These are phyloP conservation scores for Thymelicus lineola DNA, from an alignment of 2,888 invertebrate genomes.

Conservation along the genomic window DNA sequence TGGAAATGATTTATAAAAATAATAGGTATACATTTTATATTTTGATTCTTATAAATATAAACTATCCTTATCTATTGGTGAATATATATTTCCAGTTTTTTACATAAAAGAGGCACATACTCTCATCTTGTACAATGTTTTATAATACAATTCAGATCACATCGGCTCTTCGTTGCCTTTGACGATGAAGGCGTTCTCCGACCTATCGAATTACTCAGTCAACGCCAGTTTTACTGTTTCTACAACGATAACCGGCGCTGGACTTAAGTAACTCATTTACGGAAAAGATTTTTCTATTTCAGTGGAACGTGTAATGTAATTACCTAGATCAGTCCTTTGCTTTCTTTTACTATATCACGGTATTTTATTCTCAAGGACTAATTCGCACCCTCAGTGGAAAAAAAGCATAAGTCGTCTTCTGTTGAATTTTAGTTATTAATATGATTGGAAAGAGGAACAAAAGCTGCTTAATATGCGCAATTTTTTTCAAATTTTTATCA, in stretches of 20 bases:
- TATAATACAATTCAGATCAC: not conserved
- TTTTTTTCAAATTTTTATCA: no score
- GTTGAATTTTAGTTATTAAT: no score
- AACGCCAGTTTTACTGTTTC: not conserved
- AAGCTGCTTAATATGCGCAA: no score
- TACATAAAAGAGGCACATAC: not conserved
- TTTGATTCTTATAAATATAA: no score
- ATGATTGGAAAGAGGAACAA: no score
- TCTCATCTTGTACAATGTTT: not conserved
- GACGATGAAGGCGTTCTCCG: constrained; percentile 6
- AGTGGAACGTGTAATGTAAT: not conserved
- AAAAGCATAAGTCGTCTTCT: no score
- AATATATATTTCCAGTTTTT: not conserved
- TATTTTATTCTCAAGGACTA: no score
- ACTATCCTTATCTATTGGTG: no score
- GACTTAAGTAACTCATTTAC: not conserved
- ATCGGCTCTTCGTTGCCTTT: not conserved
- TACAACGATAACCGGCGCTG: not conserved
- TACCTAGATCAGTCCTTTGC: not conserved
- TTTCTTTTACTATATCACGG: not conserved
- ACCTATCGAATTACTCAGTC: constrained; percentile 11
- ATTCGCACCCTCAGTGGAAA: no score
- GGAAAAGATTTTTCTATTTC: not conserved
- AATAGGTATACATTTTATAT: no score
- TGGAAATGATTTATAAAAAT: no score